Percentiles rank a stretch among this genome's conserved stretches.
These are phyloP conservation scores for Morelia viridis DNA, from an alignment of 2,797 vertebrate genomes.

Conservation along the genomic window DNA sequence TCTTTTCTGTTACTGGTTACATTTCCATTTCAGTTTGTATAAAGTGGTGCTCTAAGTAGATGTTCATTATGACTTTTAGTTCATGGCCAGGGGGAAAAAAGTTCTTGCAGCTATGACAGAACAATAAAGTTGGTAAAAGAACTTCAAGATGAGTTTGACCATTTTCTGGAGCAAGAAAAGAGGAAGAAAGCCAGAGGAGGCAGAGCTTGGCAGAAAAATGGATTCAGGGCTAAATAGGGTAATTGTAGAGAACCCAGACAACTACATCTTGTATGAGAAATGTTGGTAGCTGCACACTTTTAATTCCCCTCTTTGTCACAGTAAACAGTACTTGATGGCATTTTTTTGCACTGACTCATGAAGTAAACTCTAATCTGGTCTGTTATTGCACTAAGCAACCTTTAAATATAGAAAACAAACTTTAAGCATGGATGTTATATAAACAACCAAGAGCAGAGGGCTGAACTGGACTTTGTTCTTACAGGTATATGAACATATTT, in stretches of 20 bases:
- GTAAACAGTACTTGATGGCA: background rate
- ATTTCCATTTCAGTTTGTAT: conserved; percentile 43
- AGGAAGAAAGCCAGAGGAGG: conserved; percentile 13
- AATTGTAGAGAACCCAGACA: background rate
- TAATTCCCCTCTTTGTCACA: background rate
- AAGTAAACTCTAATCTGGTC: background rate
- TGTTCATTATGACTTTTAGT: conserved; percentile 56
- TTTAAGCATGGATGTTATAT: background rate
- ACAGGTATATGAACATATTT: background rate
- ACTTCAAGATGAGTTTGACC: conserved; percentile 60
- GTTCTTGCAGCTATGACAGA: conserved; percentile 49
- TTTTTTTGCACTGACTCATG: background rate
- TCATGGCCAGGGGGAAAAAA: conserved; percentile 60
- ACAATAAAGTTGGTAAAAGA: conserved; percentile 56
- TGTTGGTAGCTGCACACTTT: background rate
- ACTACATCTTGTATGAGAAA: background rate
- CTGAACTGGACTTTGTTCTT: background rate
- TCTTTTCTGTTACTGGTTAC: conserved; percentile 45
- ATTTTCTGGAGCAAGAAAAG: background rate
- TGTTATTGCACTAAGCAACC: background rate
- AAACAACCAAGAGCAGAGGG: background rate
- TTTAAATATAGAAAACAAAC: background rate
- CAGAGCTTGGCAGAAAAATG: background rate
- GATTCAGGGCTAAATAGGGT: background rate
- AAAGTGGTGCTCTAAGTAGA: conserved; percentile 40